Evolutionary conservation across 2,888 invertebrate genomes (phyloP).

Genomic region (Subacronicta megacephala): DNA sequence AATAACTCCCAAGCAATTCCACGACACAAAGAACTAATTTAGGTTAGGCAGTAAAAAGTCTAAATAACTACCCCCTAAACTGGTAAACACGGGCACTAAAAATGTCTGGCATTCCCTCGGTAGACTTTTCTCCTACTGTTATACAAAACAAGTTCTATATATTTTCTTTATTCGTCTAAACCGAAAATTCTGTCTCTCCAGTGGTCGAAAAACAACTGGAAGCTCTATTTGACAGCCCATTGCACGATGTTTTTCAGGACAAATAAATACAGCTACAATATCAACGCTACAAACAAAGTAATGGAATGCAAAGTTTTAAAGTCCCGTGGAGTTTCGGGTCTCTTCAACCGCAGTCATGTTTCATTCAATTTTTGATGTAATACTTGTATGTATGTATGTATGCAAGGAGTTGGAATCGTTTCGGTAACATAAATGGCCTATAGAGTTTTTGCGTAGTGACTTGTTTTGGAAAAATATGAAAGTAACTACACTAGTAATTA

Average conservation of each 20-base stretch:
- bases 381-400: constrained; percentile 5
- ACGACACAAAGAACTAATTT: constrained; percentile 14
- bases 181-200: constrained; percentile 8
- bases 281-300: constrained; percentile 23
- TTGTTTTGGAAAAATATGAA: constrained; percentile 13
- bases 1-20: neutral
- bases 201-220: constrained; percentile 11
- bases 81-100: constrained; percentile 6
- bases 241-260: constrained; percentile 23
- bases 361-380: constrained; percentile 47
- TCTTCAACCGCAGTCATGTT: constrained; percentile 18
- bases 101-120: constrained; percentile 7
- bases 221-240: constrained; percentile 43
- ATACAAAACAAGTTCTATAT: constrained; percentile 23
- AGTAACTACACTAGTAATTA: neutral
- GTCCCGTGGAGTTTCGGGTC: constrained; percentile 11
- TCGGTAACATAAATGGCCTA: constrained; percentile 21
- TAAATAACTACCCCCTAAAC: constrained; percentile 6
- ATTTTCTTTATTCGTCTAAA: constrained; percentile 18
- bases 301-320: constrained; percentile 34
- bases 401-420: constrained; percentile 27
- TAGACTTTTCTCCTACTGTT: constrained; percentile 10
- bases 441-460: constrained; percentile 2
- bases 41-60: constrained; percentile 15
- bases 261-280: constrained; percentile 29